Percentiles rank a stretch among this genome's conserved stretches.
Conservation (phyloP, 2,797 vertebrate species). For the Myotis vivesi region DNA sequence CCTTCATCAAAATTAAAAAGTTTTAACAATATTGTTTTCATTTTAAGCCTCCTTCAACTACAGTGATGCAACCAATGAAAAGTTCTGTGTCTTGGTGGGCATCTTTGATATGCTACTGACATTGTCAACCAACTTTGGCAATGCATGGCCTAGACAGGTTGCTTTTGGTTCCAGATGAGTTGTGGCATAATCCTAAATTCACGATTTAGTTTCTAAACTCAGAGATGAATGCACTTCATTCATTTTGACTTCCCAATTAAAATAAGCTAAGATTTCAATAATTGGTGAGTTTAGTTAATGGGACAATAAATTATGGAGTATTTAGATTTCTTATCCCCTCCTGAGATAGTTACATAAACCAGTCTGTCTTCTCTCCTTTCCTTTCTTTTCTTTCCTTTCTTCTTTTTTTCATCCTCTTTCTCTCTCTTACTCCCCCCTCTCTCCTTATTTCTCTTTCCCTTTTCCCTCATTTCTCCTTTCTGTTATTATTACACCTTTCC, state of each 20-base stretch:
- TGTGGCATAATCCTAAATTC: neutral
- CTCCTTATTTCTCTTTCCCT: neutral
- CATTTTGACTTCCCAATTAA: neutral
- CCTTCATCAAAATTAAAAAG: neutral
- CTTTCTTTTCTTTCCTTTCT: neutral
- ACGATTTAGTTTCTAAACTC: neutral
- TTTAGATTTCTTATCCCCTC: neutral
- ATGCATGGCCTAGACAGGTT: neutral
- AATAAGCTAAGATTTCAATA: neutral
- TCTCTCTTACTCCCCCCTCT: accelerated
- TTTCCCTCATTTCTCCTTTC: neutral
- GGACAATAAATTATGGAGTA: neutral
- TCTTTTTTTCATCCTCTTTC: neutral
- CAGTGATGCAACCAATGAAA: neutral
- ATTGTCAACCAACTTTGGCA: neutral
- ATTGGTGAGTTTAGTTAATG: neutral
- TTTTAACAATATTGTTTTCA: neutral
- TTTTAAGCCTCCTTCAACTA: neutral
- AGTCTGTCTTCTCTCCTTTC: neutral
- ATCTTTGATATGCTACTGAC: too few species aligned
- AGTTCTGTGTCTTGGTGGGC: neutral
- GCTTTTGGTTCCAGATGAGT: neutral
- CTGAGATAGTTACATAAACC: neutral
- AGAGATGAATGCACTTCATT: neutral
- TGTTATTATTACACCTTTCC: neutral